These are phyloP conservation scores for Strix uralensis DNA, from an alignment of 2,113 vertebrate species.

Conservation along the genomic window DNA sequence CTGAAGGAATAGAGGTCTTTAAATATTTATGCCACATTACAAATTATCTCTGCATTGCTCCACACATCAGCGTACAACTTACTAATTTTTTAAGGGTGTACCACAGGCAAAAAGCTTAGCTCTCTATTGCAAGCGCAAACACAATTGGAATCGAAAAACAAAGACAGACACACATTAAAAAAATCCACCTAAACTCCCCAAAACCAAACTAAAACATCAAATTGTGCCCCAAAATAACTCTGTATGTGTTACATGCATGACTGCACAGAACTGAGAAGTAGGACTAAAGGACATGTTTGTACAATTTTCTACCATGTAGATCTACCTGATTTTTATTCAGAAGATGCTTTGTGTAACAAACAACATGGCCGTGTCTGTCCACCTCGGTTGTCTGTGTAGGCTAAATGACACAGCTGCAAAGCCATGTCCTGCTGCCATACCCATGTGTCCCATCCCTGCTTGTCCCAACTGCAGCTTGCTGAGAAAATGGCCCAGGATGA, in stretches of 20 bases:
- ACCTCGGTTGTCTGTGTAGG: accelerated
- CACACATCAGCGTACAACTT: neutral
- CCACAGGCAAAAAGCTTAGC: neutral
- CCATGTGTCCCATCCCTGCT: neutral
- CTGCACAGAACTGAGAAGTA: neutral
- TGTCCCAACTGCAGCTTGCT: neutral
- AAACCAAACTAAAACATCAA: neutral
- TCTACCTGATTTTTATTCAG: neutral
- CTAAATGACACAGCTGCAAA: neutral
- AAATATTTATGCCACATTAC: constrained; percentile 42
- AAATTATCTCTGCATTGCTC: constrained; percentile 6
- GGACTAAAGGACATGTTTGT: neutral
- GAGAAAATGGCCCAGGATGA: neutral
- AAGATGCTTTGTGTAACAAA: neutral
- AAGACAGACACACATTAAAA: neutral
- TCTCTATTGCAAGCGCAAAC: neutral
- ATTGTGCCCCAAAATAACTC: neutral
- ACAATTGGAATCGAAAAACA: neutral
- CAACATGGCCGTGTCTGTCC: accelerated
- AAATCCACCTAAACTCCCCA: neutral
- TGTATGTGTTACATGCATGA: neutral
- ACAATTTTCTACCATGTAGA: neutral
- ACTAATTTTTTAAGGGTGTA: neutral
- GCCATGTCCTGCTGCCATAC: neutral
- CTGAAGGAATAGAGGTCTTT: neutral